Evolutionary conservation across 2,888 invertebrate genomes (phyloP).

Genomic region (Chromoteleia sp.): DNA sequence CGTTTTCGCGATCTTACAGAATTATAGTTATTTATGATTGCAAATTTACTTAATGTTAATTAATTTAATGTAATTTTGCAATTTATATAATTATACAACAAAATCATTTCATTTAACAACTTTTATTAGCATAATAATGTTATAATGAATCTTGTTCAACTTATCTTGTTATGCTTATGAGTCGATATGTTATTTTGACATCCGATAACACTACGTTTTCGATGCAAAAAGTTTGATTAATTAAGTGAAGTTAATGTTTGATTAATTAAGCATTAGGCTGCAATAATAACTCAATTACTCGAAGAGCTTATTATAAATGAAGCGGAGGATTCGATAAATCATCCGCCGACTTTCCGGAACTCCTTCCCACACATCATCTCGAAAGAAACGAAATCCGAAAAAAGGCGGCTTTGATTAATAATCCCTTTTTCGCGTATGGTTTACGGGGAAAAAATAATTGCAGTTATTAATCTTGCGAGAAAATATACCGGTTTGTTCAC

Average conservation of each 20-base stretch:
- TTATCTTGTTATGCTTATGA: conserved; percentile 1
- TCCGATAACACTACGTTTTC: not conserved
- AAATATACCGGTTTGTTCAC: conserved; percentile 39
- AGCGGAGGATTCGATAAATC: conserved; percentile 14
- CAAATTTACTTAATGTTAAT: too few species aligned
- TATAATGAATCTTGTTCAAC: too few species aligned
- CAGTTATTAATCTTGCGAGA: conserved; percentile 37
- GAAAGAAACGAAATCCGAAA: conserved; percentile 10
- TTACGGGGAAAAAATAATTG: conserved; percentile 8
- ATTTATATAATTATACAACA: too few species aligned
- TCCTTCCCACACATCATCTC: conserved; percentile 10
- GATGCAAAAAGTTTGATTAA: conserved; percentile 13
- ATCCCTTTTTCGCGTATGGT: conserved; percentile 6
- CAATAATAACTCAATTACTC: conserved; percentile 47
- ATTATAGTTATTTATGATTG: too few species aligned
- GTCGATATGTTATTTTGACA: not conserved
- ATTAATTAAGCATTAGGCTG: conserved; percentile 33
- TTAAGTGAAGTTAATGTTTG: conserved; percentile 4
- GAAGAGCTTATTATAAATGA: conserved; percentile 27
- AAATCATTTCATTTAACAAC: too few species aligned
- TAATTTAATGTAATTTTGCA: too few species aligned
- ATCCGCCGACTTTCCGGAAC: conserved; percentile 42
- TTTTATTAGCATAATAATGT: too few species aligned
- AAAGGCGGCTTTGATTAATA: conserved; percentile 27
- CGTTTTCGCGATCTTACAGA: too few species aligned